Evolutionary conservation across 2,797 vertebrate genomes (phyloP), one percentile per base, ranked within the genome.

Genomic region (Aphelocoma californica): DNA sequence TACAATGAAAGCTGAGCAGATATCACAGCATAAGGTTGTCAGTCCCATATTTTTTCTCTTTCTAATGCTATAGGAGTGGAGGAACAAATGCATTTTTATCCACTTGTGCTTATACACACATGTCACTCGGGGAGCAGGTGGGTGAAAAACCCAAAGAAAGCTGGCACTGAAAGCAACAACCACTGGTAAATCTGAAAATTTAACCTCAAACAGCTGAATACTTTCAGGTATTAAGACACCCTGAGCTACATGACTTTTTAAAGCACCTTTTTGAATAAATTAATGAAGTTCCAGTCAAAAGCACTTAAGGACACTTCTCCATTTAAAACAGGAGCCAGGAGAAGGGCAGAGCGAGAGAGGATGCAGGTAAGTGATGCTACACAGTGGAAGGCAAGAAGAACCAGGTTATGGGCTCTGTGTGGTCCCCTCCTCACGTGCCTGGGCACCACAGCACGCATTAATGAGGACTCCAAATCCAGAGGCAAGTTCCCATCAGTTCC

Each of bases 211-310:
- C 32, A 81, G 67, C 45, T 77, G 64, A 53, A 64, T 34, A 45
- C 31, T 31, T 90, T 71, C 88, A 93, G 73, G 24, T 92, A 80
- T 82, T 73, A 26, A 71, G 78, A 74, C 65, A 91, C 75, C 66
- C 90, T 92, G 94, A 96, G 96, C 81, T 96, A 88, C 7, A 18
- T 9, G 48, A 88, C 4, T 42, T 92, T 88, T 86, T 67, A 93
- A 92, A 97, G 95, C 96, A 97, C 88, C 91, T n/a, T 89, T 91
- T 92, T 23, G 80, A 77, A 86, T 26, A 71, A 71, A 57, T 82
- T 40, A 89, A 6, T 89, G 40, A 60, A 61, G 61, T 72, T 95
- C n/a, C 92, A 95, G 86, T 94, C 47, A 82, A 81, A 94, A 96
- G 95, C 69, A 94, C 71, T 79, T 88, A 78, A 79, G 54, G 86